Evolutionary conservation across 2,888 invertebrate species (phyloP), one percentile per base, ranked within the genome.

Genomic region (Merodon equestris): DNA sequence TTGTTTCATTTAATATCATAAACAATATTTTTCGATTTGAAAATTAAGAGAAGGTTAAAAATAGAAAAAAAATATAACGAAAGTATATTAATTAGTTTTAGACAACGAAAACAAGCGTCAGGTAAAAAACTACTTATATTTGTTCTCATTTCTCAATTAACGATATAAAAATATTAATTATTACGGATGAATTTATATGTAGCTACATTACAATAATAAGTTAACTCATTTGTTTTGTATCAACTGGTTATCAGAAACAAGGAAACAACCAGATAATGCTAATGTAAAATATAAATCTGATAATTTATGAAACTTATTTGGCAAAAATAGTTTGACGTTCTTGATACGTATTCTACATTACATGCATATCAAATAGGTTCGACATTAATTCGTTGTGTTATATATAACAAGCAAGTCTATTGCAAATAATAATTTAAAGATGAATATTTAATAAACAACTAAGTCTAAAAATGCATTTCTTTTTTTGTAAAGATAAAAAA

Each of bases 301-400:
- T 27, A 51, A 57, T 51, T 64, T n/a, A n/a, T n/a, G n/a, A n/a
- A 64, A 72, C 57, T 72, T 72, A 57, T 72, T 71, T 71, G 61
- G 70, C 70, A 54, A 71, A 38, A 34, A 56, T 53, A 42, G 56
- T 56, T 57, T 56, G 27, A 44, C n/a, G 60, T 47, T 63, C 61
- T 63, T 27, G 13, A 50, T 19, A 63, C 44, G 10, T 58, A 13
- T 53, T 72, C 63, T 73, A 66, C 60, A 36, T 67, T 64, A 72
- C 67, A 73, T 77, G 73, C 77, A 72, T 61, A 71, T 72, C 53
- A 64, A 64, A 45, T 45, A 51, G 61, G 36, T 72, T 61, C 67
- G 66, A 67, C 66, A 76, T 56, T 71, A 76, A 64, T 66, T 67
- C 56, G 63, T 72, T 68, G 61, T 67, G 54, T 45, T 64, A 50